Percentiles rank a stretch among this genome's conserved stretches.
Conservation (phyloP, 2,113 vertebrate genomes). For the Hippolais icterina region DNA sequence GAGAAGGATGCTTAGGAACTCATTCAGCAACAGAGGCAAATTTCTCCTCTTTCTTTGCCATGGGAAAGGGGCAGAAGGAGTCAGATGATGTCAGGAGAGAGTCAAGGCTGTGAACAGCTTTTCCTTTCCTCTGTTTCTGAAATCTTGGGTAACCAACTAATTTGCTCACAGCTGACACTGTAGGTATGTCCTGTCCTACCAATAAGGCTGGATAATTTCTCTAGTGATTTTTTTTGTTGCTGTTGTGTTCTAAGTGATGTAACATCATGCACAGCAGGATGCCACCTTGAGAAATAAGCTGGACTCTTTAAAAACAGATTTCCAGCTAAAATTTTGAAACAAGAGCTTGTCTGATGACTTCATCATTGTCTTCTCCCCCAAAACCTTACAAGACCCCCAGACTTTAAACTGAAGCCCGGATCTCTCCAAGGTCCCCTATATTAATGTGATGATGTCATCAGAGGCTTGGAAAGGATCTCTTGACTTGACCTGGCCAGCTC, state of each 20-base stretch:
- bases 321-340: not conserved
- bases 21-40: not conserved
- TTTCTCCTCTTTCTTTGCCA: not conserved
- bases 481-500: not conserved
- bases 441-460: not conserved
- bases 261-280: not conserved
- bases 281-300: not conserved
- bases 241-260: not conserved
- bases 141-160: not conserved
- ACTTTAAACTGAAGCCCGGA: not conserved
- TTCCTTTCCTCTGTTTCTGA: not conserved
- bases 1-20: not conserved
- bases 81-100: not conserved
- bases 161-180: not conserved
- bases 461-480: not conserved
- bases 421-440: slow-evolving; percentile 8
- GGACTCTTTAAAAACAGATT: not conserved
- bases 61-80: not conserved
- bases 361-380: not conserved
- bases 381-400: not conserved
- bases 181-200: not conserved
- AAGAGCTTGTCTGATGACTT: not conserved
- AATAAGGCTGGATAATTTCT: not conserved
- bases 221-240: not conserved
- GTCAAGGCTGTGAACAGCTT: not conserved